Evolutionary conservation across 2,888 invertebrate genomes (phyloP).

Genomic region (Chalcosyrphus nemorum): DNA sequence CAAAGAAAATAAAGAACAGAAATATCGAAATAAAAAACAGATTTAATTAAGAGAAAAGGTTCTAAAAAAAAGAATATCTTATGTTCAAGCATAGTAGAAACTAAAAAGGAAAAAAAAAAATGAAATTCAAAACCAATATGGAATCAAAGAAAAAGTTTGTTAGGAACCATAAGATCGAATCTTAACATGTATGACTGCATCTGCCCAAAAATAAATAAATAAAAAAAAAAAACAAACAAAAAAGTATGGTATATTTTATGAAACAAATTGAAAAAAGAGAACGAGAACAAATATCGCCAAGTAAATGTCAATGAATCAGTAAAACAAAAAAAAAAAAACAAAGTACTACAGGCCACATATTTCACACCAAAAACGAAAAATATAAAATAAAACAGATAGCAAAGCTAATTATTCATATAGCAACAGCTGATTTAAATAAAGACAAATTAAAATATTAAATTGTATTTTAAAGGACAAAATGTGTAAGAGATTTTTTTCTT

Average conservation of each 20-base stretch:
- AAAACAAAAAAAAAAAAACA: constrained; percentile 11
- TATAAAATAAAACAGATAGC: constrained; percentile 17
- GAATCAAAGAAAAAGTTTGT: constrained; percentile 66
- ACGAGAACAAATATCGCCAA: constrained; percentile 27
- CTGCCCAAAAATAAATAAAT: constrained; percentile 74
- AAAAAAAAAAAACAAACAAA: constrained; percentile 34
- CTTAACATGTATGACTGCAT: constrained; percentile 76
- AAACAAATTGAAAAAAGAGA: constrained; percentile 44
- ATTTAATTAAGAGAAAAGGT: constrained; percentile 15
- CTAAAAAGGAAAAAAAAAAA: constrained; percentile 41
- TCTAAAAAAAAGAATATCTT: constrained; percentile 48
- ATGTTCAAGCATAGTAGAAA: constrained; percentile 61
- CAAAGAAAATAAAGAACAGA: constrained; percentile 37
- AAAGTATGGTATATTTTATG: constrained; percentile 56
- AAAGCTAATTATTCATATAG: constrained; percentile 41
- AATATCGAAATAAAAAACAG: constrained; percentile 30
- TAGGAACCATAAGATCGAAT: constrained; percentile 74
- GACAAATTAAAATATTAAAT: constrained; percentile 15
- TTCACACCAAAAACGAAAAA: constrained; percentile 44
- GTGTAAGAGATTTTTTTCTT: constrained; percentile 44
- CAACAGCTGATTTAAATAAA: constrained; percentile 23
- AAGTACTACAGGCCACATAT: constrained; percentile 60
- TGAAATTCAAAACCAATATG: constrained; percentile 47
- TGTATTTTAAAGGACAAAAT: constrained; percentile 45
- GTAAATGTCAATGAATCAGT: constrained; percentile 29